Percentiles rank a stretch among this genome's conserved stretches.
These are phyloP conservation scores for Peromyscus polionotus DNA, from an alignment of 2,113 vertebrate genomes.

Conservation along the genomic window DNA sequence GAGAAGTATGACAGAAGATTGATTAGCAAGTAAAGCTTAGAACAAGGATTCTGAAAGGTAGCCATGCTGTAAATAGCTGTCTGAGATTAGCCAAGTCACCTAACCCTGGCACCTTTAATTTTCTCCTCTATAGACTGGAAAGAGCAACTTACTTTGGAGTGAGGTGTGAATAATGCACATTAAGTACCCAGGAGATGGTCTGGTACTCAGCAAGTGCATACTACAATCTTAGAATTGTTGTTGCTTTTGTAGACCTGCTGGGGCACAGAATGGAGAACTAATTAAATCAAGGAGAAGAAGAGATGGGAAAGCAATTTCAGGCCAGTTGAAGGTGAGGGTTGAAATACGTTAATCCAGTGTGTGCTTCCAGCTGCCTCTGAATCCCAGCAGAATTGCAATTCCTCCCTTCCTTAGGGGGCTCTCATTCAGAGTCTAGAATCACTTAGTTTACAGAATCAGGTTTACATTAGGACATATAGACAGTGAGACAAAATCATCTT, in stretches of 20 bases:
- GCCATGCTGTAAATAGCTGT: background rate
- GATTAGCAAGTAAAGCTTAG: background rate
- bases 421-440: background rate
- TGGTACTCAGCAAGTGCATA: background rate
- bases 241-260: background rate
- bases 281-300: background rate
- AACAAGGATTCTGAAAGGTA: background rate
- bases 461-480: background rate
- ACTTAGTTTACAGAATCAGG: background rate
- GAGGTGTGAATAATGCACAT: background rate
- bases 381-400: background rate
- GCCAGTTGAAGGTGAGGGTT: background rate
- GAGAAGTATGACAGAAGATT: background rate
- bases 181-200: background rate
- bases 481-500: constrained; percentile 35
- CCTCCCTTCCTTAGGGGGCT: background rate
- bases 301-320: background rate
- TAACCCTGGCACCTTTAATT: background rate
- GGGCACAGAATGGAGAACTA: background rate
- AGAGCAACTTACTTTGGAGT: background rate
- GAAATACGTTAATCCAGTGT: background rate
- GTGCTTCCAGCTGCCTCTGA: background rate
- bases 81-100: background rate
- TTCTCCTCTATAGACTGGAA: background rate
- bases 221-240: background rate